These are phyloP conservation scores for Suricata suricatta DNA, from an alignment of 2,113 vertebrate genomes.

Conservation along the genomic window DNA sequence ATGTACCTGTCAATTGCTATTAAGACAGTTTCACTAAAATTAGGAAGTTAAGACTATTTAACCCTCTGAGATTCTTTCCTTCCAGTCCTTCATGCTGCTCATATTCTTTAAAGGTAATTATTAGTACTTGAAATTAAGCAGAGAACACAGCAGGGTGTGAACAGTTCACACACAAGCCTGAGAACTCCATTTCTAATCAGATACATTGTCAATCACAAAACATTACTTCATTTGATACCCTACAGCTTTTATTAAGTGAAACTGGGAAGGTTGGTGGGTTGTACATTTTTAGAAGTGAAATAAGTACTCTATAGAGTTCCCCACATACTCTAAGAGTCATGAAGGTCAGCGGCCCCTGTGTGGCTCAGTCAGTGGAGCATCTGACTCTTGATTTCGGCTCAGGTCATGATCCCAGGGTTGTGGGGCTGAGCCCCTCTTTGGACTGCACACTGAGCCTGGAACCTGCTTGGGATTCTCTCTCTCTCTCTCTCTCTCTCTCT, in stretches of 20 bases:
- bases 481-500: too few species aligned
- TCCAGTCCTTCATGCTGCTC: not conserved
- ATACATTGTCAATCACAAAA: not conserved
- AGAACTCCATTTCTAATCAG: not conserved
- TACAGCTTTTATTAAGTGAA: constrained; percentile 10
- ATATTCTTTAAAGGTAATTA: not conserved
- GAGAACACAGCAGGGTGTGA: not conserved
- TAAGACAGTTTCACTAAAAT: constrained; percentile 32
- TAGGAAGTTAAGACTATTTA: not conserved
- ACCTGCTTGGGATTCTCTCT: too few species aligned
- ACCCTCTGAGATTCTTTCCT: not conserved
- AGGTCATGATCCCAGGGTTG: too few species aligned
- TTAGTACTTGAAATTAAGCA: not conserved
- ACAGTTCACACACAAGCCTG: not conserved
- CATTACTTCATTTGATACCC: not conserved
- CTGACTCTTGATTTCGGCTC: too few species aligned
- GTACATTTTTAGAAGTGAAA: constrained; percentile 7
- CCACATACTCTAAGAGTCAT: not conserved
- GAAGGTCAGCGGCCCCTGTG: not conserved
- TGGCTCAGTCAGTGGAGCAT: too few species aligned
- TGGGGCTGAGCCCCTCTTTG: too few species aligned
- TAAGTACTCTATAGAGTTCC: not conserved
- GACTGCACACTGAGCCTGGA: too few species aligned
- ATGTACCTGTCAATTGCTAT: not conserved
- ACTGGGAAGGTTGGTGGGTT: not conserved